These are phyloP conservation scores for Quadroppia sp. DNA, from an alignment of 2,888 invertebrate species.

Conservation along the genomic window DNA sequence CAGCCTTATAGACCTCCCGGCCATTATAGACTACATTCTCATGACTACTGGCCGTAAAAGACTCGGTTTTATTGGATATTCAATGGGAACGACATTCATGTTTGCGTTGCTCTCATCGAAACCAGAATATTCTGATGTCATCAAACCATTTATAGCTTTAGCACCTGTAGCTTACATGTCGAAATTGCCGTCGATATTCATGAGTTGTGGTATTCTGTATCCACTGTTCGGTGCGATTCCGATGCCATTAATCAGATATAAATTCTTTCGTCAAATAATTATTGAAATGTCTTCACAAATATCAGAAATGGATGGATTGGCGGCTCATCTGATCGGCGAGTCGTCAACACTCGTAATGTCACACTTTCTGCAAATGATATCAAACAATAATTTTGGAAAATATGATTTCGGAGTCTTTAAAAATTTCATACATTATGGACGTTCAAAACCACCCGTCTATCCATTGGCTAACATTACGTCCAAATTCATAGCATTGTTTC, in stretches of 20 bases:
- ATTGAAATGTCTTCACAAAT: background rate
- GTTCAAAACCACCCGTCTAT: background rate
- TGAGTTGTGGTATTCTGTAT: background rate
- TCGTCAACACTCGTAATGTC: background rate
- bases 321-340: background rate
- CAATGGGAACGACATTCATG: background rate
- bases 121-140: background rate
- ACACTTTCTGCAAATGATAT: background rate
- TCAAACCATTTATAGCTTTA: slow-evolving; percentile 14
- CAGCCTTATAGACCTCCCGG: background rate
- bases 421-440: background rate
- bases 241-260: background rate
- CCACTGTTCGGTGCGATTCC: background rate
- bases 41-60: background rate
- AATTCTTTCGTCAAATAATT: too few relatives aligned
- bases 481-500: background rate
- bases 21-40: background rate
- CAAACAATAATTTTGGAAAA: background rate
- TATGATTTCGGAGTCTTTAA: background rate
- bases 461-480: background rate
- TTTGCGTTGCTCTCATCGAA: background rate
- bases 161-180: background rate
- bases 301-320: background rate
- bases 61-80: slow-evolving; percentile 5
- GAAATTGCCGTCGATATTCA: background rate